These are phyloP conservation scores for Ammodytes dubius DNA, from an alignment of 2,113 vertebrate species.

Conservation along the genomic window DNA sequence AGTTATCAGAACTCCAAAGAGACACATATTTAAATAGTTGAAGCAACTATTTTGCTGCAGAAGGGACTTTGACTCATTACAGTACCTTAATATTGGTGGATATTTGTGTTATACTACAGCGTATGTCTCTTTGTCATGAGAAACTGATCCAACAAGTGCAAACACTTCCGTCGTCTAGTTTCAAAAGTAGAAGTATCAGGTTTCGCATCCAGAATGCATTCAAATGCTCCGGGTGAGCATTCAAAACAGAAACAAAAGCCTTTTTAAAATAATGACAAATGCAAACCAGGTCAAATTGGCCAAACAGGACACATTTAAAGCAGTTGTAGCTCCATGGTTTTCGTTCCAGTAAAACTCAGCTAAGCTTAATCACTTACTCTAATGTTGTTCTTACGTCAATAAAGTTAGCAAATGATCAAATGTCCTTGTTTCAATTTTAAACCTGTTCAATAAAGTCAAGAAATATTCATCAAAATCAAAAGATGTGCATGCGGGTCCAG, in stretches of 20 bases:
- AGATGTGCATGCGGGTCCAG: background rate
- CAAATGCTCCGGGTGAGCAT: conserved; percentile 57
- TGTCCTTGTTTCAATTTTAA: background rate
- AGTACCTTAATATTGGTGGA: background rate
- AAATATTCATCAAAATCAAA: background rate
- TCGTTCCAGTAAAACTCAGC: background rate
- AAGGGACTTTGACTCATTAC: background rate
- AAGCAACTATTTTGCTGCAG: background rate
- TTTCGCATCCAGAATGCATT: conserved; percentile 51
- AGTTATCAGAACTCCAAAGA: background rate
- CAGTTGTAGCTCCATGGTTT: background rate
- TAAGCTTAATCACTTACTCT: background rate
- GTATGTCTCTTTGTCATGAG: background rate
- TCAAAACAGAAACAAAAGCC: conserved; percentile 45
- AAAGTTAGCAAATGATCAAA: background rate
- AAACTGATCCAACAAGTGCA: conserved; percentile 22
- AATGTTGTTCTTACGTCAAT: background rate
- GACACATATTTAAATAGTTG: background rate
- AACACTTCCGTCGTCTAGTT: background rate
- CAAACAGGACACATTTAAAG: conserved; percentile 15
- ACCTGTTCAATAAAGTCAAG: background rate
- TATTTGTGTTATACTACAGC: background rate
- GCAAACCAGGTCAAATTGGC: conserved; percentile 48
- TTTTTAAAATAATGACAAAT: conserved; percentile 35
- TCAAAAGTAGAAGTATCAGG: conserved; percentile 25